Percentiles rank a stretch among this genome's conserved stretches.
These are phyloP conservation scores for Tillus elongatus DNA, from an alignment of 2,888 invertebrate species.

Conservation along the genomic window DNA sequence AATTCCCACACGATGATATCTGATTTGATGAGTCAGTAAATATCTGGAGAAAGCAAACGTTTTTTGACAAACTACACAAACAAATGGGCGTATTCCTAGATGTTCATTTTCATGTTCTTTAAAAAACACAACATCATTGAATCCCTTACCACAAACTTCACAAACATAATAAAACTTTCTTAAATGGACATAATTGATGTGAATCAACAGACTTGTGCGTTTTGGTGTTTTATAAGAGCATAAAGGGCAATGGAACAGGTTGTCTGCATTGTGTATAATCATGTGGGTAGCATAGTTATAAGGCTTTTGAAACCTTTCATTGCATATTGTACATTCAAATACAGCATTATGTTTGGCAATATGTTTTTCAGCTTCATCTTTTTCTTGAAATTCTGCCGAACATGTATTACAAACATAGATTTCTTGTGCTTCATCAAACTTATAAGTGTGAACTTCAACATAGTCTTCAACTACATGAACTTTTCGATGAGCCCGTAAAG, in stretches of 20 bases:
- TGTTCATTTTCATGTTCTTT: conserved; percentile 50
- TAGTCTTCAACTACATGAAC: conserved; percentile 35
- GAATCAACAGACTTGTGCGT: conserved; percentile 30
- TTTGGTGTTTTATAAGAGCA: conserved; percentile 30
- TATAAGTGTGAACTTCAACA: conserved; percentile 26
- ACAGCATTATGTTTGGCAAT: conserved; percentile 27
- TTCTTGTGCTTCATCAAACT: conserved; percentile 28
- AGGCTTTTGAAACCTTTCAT: conserved; percentile 31
- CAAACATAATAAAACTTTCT: conserved; percentile 44
- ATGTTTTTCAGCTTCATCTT: conserved; percentile 29
- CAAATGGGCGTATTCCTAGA: conserved; percentile 44
- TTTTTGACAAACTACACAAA: conserved; percentile 46
- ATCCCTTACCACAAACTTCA: conserved; percentile 47
- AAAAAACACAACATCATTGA: conserved; percentile 45
- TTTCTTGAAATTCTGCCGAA: conserved; percentile 28
- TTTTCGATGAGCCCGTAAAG: conserved; percentile 30
- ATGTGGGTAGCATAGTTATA: conserved; percentile 35
- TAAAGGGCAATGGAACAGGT: conserved; percentile 32
- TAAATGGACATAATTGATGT: conserved; percentile 35
- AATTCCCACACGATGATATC: conserved; percentile 35
- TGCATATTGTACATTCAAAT: conserved; percentile 41
- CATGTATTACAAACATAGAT: conserved; percentile 30
- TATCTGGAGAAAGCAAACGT: conserved; percentile 44
- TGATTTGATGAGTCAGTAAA: conserved; percentile 30
- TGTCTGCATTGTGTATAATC: conserved; percentile 29